Base-by-base conservation (phyloP, 2,888 invertebrate genomes). In the Ethmia dodecea region DNA sequence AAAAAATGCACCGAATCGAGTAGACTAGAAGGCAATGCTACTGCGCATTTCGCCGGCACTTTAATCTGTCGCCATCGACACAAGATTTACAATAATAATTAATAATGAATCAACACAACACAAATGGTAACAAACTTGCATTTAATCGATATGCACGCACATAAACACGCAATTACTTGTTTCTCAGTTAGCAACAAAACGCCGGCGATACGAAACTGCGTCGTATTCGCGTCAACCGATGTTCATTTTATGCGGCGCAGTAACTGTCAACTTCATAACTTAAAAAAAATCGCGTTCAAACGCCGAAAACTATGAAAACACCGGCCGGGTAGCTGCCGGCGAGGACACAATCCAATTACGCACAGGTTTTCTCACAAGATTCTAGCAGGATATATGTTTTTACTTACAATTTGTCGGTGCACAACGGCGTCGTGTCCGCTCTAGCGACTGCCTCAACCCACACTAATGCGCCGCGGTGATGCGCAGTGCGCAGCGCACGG, bases 171-270 rank as follows among this genome's bases (percentile, higher is more conserved):
- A 81, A 72, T 77, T 60, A 47, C 49, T 51, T 51, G 63, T 56
- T 58, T 51, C 66, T 58, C 71, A 60, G 71, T 70, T 83, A 78
- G 83, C 76, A 83, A 84, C 83, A 73, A 71, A 74, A 68, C 56
- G 53, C 76, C 76, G 72, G 49, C 52, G 63, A 64, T 65, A 69
- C 55, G 51, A 41, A 70, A 81, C 72, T 83, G 77, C 83, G 81
- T 73, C 81, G 79, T 65, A 45, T 44, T 52, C 46, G 49, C 49
- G 53, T 55, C 65, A 58, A 69, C 53, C 62, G 60, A 59, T 53
- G 55, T 47, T 55, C 62, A 67, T 64, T 69, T 60, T 50, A 40
- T 71, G 59, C 76, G 76, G 57, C 81, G 83, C 73, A 83, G 68
- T 79, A 73, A 74, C 69, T 68, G 62, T 62, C 74, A 68, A 50